phyloP scores from a whole-genome alignment of 2,888 invertebrate genomes.

The Limnephilus auricula region DNA sequence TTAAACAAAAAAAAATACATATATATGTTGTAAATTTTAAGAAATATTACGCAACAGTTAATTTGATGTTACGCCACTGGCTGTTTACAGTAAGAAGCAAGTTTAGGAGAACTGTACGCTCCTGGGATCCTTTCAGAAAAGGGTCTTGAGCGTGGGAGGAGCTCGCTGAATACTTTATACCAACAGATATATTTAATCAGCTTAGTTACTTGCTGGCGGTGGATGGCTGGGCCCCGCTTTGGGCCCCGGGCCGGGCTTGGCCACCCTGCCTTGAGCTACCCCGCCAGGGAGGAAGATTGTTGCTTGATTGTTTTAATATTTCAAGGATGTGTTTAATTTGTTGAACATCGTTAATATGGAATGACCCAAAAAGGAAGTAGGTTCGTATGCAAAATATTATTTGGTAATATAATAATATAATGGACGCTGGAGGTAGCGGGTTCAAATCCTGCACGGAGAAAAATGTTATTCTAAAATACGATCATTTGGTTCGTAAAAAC shows the following conservation, averaged over 20 bases:
- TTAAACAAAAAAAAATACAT: too few species aligned
- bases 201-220: constrained; percentile 36
- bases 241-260: not conserved
- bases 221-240: not conserved
- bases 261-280: not conserved
- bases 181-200: constrained; percentile 51
- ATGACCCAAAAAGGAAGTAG: not conserved
- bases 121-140: constrained; percentile 58
- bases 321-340: constrained; percentile 9
- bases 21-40: too few species aligned
- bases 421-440: not conserved
- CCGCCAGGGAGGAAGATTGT: constrained; percentile 16
- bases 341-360: not conserved
- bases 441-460: too few species aligned
- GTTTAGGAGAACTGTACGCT: constrained; percentile 50
- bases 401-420: not conserved
- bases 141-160: constrained; percentile 53
- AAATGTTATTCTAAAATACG: too few species aligned
- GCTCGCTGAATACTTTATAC: constrained; percentile 54
- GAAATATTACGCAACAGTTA: too few species aligned
- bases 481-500: too few species aligned
- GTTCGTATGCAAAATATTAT: not conserved
- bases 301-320: constrained; percentile 22
- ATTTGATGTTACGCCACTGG: not conserved
- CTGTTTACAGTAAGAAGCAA: constrained; percentile 50